Evolutionary conservation across 2,888 invertebrate species (phyloP).

Genomic region (Lasius platythorax): DNA sequence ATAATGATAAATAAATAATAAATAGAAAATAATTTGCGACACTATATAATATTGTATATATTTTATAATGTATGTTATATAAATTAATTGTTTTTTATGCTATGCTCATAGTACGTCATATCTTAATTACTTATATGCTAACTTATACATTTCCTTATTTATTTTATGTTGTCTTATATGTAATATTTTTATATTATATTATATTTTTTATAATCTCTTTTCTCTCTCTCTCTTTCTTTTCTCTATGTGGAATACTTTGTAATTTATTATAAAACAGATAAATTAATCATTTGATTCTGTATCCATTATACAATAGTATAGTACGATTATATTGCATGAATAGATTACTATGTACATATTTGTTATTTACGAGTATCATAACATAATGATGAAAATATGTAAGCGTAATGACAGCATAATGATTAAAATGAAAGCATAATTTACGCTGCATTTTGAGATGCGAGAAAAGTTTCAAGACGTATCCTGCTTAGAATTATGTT

Average conservation of each 20-base stretch:
- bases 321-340: not conserved
- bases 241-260: not conserved
- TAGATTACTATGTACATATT: not conserved
- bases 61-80: not conserved
- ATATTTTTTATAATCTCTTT: not conserved
- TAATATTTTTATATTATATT: conserved; percentile 8
- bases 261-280: not conserved
- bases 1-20: not conserved
- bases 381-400: not conserved
- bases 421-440: not conserved
- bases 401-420: too few species aligned
- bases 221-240: not conserved
- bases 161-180: not conserved
- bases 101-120: not conserved
- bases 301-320: not conserved
- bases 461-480: conserved; percentile 24
- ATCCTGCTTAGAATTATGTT: conserved; percentile 70
- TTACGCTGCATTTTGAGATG: not conserved
- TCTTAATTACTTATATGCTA: not conserved
- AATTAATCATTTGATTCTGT: conserved; percentile 5
- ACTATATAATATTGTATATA: not conserved
- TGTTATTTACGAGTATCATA: not conserved
- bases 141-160: not conserved
- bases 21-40: not conserved
- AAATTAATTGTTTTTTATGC: not conserved